Evolutionary conservation across 2,113 vertebrate genomes (phyloP).

Genomic region (Microcebus griseorufus): DNA sequence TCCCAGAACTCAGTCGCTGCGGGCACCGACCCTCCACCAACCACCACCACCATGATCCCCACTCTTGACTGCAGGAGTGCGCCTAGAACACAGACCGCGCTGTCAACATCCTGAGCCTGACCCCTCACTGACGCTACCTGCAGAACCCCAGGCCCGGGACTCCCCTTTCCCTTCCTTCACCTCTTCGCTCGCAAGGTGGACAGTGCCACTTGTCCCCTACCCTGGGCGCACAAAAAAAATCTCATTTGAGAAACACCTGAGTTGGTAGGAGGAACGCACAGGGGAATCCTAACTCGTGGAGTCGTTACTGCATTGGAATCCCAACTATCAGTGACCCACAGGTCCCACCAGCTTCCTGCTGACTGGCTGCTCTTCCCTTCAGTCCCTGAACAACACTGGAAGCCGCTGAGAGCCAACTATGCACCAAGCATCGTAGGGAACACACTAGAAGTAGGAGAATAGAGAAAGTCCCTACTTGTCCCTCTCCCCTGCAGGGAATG

Average conservation of each 20-base stretch:
- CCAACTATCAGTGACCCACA: background rate
- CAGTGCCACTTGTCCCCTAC: background rate
- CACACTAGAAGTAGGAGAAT: background rate
- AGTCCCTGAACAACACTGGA: background rate
- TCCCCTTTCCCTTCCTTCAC: background rate
- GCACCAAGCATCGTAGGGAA: background rate
- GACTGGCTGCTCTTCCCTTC: background rate
- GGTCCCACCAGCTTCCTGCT: background rate
- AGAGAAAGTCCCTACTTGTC: background rate
- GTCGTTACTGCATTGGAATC: background rate
- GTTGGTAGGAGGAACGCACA: background rate
- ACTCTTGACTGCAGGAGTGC: background rate
- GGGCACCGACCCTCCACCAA: background rate
- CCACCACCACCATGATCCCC: fast-evolving
- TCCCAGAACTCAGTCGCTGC: background rate
- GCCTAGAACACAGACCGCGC: background rate
- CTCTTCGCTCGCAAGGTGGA: background rate
- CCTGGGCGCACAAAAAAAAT: background rate
- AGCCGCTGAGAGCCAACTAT: background rate
- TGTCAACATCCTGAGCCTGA: background rate
- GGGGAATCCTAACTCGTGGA: background rate
- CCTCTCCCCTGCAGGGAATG: background rate
- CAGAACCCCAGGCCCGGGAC: background rate
- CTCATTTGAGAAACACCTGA: background rate
- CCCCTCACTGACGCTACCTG: background rate